These are phyloP conservation scores for Ashinkailepas kermadecensis DNA, from an alignment of 2,888 invertebrate genomes.

Conservation along the genomic window DNA sequence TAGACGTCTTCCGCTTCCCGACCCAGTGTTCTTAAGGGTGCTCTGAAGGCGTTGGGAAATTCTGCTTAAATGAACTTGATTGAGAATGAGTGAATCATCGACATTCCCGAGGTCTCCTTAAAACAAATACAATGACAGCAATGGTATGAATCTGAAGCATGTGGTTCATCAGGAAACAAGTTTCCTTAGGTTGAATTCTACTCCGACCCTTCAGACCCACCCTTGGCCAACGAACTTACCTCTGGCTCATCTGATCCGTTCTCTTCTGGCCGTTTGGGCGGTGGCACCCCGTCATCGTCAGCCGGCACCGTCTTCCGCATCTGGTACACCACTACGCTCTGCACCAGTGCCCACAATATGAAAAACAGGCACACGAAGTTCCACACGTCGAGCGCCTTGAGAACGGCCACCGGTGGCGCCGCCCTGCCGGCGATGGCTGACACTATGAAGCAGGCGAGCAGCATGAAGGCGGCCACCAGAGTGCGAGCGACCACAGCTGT, in stretches of 20 bases:
- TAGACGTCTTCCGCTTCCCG: too few relatives aligned
- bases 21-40: too few relatives aligned
- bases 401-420: not conserved
- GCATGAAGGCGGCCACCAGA: not conserved
- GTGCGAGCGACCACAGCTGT: not conserved
- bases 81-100: too few relatives aligned
- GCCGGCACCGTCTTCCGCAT: not conserved
- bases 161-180: too few relatives aligned
- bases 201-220: too few relatives aligned
- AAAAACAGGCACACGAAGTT: not conserved
- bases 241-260: not conserved
- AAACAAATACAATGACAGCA: too few relatives aligned
- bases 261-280: not conserved
- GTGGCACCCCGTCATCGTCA: not conserved
- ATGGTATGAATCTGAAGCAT: too few relatives aligned
- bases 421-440: not conserved
- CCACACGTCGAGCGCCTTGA: slow-evolving; percentile 1
- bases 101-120: too few relatives aligned
- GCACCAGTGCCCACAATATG: not conserved
- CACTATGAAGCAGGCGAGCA: slow-evolving; percentile 6
- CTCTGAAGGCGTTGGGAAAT: too few relatives aligned
- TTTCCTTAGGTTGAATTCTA: too few relatives aligned
- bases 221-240: not conserved
- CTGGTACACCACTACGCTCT: slow-evolving; percentile 10
- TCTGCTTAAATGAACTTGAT: too few relatives aligned